phyloP scores from a whole-genome alignment of 2,888 invertebrate species.

The Perizoma affinitatum region DNA sequence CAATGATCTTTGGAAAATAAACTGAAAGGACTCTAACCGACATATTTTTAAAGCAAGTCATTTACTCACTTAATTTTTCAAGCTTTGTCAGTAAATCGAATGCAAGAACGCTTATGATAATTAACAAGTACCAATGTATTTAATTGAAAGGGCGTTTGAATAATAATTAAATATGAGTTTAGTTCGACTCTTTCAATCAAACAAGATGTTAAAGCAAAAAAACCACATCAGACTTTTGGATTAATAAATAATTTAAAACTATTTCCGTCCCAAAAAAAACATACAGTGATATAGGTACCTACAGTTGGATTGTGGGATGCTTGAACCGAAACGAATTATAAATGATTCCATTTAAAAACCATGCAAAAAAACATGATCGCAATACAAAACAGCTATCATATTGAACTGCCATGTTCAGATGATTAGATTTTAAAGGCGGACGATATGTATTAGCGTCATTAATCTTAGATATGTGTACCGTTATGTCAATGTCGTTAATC shows the following conservation, averaged over 20 bases:
- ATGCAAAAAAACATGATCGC: constrained; percentile 46
- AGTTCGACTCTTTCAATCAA: too few relatives aligned
- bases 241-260: too few relatives aligned
- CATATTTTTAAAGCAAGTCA: constrained; percentile 37
- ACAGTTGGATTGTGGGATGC: constrained; percentile 4
- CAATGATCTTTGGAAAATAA: constrained; percentile 40
- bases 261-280: too few relatives aligned
- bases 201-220: too few relatives aligned
- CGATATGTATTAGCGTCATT: constrained; percentile 54
- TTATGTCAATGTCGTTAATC: constrained; percentile 58
- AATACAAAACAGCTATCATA: constrained; percentile 42
- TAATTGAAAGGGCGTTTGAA: too few relatives aligned
- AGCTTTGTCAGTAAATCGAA: constrained; percentile 17
- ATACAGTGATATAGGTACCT: too few relatives aligned
- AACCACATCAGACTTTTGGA: too few relatives aligned
- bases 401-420: constrained; percentile 41
- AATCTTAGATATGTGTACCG: constrained; percentile 62
- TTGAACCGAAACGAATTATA: constrained; percentile 13
- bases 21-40: constrained; percentile 30
- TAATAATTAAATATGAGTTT: too few relatives aligned
- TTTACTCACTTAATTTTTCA: constrained; percentile 32
- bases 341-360: constrained; percentile 6
- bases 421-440: constrained; percentile 52
- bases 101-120: too few relatives aligned
- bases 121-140: too few relatives aligned